Evolutionary conservation across 2,797 vertebrate genomes (phyloP).

Genomic region (Emys orbicularis): DNA sequence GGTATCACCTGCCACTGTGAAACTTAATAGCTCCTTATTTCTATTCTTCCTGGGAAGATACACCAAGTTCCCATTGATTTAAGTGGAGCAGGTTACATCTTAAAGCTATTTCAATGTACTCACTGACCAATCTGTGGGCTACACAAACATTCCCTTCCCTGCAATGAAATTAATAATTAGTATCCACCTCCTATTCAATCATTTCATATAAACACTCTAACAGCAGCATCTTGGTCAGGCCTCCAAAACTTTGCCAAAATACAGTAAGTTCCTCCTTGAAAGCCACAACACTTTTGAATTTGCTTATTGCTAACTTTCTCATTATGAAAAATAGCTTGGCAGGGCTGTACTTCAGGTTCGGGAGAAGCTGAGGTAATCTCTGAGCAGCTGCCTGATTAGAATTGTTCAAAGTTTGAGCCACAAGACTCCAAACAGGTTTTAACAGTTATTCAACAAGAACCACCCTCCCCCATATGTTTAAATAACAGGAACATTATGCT

Average conservation of each 20-base stretch:
- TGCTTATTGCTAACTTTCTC: slow-evolving; percentile 52
- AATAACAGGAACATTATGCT: background rate
- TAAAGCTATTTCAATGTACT: slow-evolving; percentile 9
- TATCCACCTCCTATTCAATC: slow-evolving; percentile 9
- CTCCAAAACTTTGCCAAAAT: slow-evolving; percentile 48
- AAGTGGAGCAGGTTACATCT: background rate
- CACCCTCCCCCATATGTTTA: background rate
- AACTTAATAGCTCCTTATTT: slow-evolving; percentile 22
- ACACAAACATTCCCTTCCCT: background rate
- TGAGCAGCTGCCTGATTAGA: background rate
- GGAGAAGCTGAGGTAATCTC: background rate
- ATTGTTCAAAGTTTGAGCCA: slow-evolving; percentile 48
- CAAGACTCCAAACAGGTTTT: slow-evolving; percentile 2
- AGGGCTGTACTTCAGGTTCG: slow-evolving; percentile 47
- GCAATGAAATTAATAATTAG: slow-evolving; percentile 45
- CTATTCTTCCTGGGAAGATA: background rate
- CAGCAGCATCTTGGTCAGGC: background rate
- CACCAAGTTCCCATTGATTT: background rate
- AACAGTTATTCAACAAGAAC: background rate
- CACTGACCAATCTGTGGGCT: background rate
- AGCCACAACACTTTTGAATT: slow-evolving; percentile 45
- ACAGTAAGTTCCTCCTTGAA: slow-evolving; percentile 14
- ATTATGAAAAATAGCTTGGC: background rate
- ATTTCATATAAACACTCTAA: background rate
- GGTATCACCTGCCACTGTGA: background rate